Evolutionary conservation across 1,140 invertebrate species (phyloP).

Genomic region (Epicauta chinensis): DNA sequence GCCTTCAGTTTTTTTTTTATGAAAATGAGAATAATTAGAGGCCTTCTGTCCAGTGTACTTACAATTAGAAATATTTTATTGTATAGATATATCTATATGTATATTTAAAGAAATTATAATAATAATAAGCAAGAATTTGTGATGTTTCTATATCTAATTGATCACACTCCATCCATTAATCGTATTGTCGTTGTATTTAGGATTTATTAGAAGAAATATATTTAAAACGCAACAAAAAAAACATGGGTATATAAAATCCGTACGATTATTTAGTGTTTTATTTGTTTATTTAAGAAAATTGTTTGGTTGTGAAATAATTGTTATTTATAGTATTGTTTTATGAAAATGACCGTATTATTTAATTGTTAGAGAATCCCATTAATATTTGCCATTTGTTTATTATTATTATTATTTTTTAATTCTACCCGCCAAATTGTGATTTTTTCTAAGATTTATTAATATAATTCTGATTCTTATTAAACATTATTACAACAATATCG

Average conservation of each 20-base stretch:
- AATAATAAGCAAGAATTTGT: background rate
- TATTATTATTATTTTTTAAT: conserved; percentile 21
- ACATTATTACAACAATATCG: conserved; percentile 21
- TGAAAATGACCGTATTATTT: conserved; percentile 6
- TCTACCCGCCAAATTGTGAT: conserved; percentile 34
- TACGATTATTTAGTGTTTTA: conserved; percentile 1
- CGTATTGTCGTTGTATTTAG: background rate
- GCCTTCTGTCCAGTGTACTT: background rate
- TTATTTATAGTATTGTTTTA: conserved; percentile 17
- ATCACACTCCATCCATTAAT: background rate
- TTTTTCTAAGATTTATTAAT: conserved; percentile 17
- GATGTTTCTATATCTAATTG: background rate
- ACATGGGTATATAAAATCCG: background rate
- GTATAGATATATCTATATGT: background rate
- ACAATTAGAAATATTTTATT: background rate
- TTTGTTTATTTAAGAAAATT: conserved; percentile 9
- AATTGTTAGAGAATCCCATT: background rate
- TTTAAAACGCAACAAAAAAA: background rate
- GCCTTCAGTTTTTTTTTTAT: too few species aligned
- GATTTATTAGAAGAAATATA: background rate
- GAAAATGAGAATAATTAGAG: background rate
- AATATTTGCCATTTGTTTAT: conserved; percentile 7
- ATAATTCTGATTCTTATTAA: background rate
- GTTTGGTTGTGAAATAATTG: conserved; percentile 34
- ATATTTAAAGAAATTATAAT: too few species aligned